These are phyloP conservation scores for Psittacula echo DNA, from an alignment of 2,797 vertebrate genomes.

Conservation along the genomic window DNA sequence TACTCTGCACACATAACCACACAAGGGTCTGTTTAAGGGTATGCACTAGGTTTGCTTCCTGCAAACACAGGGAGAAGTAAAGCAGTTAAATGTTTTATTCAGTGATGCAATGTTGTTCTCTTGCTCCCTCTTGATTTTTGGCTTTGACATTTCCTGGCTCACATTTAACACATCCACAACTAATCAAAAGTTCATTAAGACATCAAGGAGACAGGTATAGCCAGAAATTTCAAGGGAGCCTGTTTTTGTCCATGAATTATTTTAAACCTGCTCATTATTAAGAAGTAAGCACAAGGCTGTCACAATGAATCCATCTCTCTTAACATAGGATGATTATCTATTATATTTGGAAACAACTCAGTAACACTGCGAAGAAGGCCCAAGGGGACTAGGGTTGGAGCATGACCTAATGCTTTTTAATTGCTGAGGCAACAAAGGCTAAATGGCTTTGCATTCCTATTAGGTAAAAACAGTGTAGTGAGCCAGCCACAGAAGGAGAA, in stretches of 20 bases:
- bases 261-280: constrained; percentile 33
- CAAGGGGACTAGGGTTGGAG: not conserved
- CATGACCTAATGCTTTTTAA: constrained; percentile 14
- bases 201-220: not conserved
- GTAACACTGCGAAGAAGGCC: not conserved
- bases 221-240: not conserved
- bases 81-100: not conserved
- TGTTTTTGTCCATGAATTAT: constrained; percentile 19
- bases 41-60: not conserved
- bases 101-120: not conserved
- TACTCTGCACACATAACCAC: not conserved
- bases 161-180: not conserved
- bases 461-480: not conserved
- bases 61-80: not conserved
- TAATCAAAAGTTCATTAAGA: constrained; percentile 39
- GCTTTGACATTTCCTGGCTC: not conserved
- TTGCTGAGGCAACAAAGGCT: constrained; percentile 19
- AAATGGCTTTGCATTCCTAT: not conserved
- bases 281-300: constrained; percentile 12
- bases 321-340: not conserved
- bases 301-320: constrained; percentile 7
- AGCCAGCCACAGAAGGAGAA: not conserved
- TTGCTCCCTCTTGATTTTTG: not conserved
- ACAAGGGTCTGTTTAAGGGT: not conserved
- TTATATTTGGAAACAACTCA: constrained; percentile 14